Evolutionary conservation across 2,113 vertebrate genomes (phyloP).

Genomic region (Suricata suricatta): DNA sequence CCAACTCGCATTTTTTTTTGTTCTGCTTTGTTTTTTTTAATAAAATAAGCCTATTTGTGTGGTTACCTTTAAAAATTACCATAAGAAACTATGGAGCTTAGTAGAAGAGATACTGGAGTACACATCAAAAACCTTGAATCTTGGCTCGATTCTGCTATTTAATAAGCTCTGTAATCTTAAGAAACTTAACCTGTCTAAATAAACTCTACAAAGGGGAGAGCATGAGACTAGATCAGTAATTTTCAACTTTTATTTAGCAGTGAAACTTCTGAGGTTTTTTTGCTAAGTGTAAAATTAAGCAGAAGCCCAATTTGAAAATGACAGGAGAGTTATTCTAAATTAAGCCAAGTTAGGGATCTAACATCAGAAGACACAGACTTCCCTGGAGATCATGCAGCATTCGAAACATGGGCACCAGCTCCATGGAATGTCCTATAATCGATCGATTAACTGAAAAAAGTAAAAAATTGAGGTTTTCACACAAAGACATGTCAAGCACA

Average conservation of each 20-base stretch:
- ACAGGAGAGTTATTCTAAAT: background rate
- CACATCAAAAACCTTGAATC: background rate
- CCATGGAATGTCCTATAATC: accelerated
- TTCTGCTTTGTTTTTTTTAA: background rate
- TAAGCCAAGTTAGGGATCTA: background rate
- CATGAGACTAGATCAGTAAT: background rate
- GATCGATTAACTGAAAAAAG: no score
- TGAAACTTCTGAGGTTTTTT: background rate
- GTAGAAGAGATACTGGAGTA: no score
- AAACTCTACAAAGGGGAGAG: background rate
- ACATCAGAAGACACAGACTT: accelerated
- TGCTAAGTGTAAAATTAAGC: background rate
- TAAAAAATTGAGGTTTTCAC: background rate
- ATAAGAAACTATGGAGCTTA: background rate
- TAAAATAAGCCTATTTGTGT: background rate
- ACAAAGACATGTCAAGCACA: background rate
- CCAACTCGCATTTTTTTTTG: background rate
- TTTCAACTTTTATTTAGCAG: background rate
- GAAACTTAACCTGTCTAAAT: background rate
- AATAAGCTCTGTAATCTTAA: background rate
- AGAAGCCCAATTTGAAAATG: background rate
- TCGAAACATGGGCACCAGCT: accelerated
- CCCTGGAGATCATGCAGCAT: accelerated
- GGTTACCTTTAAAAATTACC: background rate
- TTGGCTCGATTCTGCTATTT: background rate